These are phyloP conservation scores for Vespertilio murinus DNA, from an alignment of 2,797 vertebrate species.

Conservation along the genomic window DNA sequence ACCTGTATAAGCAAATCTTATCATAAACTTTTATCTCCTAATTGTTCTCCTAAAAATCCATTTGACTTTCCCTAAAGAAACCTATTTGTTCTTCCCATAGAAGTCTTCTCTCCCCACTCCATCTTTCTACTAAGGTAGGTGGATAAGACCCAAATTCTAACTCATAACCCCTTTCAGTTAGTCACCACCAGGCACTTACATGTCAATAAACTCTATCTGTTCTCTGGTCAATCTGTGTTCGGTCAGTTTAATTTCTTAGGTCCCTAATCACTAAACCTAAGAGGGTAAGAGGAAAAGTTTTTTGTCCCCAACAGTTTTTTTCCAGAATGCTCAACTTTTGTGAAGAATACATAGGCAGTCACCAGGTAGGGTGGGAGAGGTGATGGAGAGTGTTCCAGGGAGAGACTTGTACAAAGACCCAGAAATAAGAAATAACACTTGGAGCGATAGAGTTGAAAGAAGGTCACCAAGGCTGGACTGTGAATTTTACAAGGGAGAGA, in stretches of 20 bases:
- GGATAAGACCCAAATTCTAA: background rate
- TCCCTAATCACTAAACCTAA: background rate
- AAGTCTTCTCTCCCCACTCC: background rate
- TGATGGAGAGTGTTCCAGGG: background rate
- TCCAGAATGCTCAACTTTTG: background rate
- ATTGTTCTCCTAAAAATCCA: background rate
- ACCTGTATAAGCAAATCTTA: background rate
- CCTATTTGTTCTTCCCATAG: background rate
- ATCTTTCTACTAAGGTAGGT: background rate
- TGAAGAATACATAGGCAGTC: background rate
- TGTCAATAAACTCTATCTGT: background rate
- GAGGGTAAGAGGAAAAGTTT: background rate
- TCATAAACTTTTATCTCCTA: background rate
- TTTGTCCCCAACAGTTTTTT: background rate
- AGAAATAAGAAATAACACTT: background rate
- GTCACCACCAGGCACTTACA: background rate
- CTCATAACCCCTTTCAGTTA: background rate
- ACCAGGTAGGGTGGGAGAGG: background rate
- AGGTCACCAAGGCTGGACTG: background rate
- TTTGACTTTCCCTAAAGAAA: background rate
- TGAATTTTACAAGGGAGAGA: background rate
- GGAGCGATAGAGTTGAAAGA: background rate
- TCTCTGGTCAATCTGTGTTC: background rate
- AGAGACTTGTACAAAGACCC: background rate
- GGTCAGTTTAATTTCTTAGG: conserved; percentile 4